These are phyloP conservation scores for Aspidoscelis tigris DNA, from an alignment of 2,113 vertebrate species.

Conservation along the genomic window DNA sequence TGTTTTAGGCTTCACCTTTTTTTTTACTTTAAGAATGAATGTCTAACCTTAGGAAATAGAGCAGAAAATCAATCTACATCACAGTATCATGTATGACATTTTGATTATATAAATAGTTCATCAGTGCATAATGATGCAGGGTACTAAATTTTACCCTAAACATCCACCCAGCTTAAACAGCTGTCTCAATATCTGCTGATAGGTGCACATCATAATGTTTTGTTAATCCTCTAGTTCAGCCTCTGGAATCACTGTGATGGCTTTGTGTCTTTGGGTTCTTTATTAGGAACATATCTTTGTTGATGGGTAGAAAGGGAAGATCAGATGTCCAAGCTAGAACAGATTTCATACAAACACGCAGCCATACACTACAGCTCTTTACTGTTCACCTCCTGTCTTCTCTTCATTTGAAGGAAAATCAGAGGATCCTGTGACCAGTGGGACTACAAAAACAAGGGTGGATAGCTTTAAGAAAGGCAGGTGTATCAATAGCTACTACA, in stretches of 20 bases:
- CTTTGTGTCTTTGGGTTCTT: neutral
- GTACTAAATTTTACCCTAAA: constrained; percentile 55
- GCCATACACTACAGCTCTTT: neutral
- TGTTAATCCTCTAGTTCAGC: neutral
- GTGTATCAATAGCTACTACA: too few relatives aligned
- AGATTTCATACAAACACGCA: neutral
- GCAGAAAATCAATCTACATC: constrained; percentile 70
- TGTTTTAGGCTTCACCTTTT: constrained; percentile 25
- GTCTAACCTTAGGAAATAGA: constrained; percentile 67
- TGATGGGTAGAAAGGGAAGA: too few relatives aligned
- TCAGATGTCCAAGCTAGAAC: neutral
- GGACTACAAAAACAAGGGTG: neutral
- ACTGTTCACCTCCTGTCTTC: neutral
- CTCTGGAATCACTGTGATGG: neutral
- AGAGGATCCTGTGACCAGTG: neutral
- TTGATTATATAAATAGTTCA: constrained; percentile 60
- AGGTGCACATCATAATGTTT: neutral
- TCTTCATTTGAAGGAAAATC: neutral
- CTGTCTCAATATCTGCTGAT: neutral
- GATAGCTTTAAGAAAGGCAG: too few relatives aligned
- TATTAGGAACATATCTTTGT: neutral
- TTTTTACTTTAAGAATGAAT: constrained; percentile 35
- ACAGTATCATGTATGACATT: constrained; percentile 51
- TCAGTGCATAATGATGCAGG: constrained; percentile 50
- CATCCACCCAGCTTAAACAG: constrained; percentile 28